A percentile compares a stretch with the other conserved stretches of the same genome.
phyloP scores from a whole-genome alignment of 2,113 vertebrate species.

The Pomatostomus ruficeps region DNA sequence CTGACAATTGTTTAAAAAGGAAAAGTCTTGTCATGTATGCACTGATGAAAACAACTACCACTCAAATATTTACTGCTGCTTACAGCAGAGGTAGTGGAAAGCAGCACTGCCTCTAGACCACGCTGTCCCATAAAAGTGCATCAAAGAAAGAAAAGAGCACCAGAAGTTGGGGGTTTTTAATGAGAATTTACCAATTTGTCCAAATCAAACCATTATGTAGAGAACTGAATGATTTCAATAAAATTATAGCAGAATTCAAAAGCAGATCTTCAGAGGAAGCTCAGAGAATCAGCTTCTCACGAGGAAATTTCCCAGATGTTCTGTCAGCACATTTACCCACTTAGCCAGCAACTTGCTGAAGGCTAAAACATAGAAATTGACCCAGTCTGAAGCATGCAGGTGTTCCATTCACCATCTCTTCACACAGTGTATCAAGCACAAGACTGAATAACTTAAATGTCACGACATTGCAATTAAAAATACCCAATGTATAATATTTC shows the following conservation, averaged over 20 bases:
- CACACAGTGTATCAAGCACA: neutral
- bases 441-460: neutral
- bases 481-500: neutral
- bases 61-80: neutral
- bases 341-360: neutral
- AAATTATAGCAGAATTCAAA: neutral
- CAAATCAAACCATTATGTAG: neutral
- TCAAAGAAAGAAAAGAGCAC: neutral
- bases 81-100: neutral
- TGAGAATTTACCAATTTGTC: neutral
- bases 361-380: neutral
- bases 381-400: neutral
- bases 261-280: neutral
- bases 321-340: neutral
- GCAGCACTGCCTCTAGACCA: fast-evolving
- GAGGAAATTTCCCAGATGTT: neutral
- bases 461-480: neutral
- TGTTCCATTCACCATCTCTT: neutral
- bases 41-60: neutral
- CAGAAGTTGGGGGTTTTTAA: neutral
- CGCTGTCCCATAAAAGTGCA: neutral
- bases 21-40: neutral
- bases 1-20: neutral
- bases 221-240: neutral
- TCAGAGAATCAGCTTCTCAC: neutral